Percentiles rank a stretch among this genome's conserved stretches.
Conservation (phyloP, 2,113 vertebrate genomes). For the Pterocles gutturalis region DNA sequence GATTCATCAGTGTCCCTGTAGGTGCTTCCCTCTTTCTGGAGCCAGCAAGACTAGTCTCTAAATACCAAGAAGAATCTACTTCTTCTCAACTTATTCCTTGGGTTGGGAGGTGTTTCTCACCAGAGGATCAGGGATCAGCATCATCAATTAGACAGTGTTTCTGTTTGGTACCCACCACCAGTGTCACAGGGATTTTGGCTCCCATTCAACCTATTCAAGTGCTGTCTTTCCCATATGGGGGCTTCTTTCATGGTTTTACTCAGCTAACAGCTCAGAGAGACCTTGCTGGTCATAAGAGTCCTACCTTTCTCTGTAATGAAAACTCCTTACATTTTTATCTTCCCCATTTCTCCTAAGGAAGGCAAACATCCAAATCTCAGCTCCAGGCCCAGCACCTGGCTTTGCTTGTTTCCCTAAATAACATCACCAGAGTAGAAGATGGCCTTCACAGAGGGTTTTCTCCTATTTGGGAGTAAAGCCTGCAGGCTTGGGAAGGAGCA, state of each 20-base stretch:
- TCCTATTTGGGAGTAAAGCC: neutral
- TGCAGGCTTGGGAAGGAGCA: neutral
- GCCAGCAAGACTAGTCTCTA: neutral
- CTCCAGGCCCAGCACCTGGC: neutral
- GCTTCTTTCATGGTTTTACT: neutral
- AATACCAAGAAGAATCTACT: neutral
- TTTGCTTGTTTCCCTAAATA: neutral
- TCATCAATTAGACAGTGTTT: neutral
- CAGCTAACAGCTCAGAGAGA: neutral
- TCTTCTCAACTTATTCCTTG: neutral
- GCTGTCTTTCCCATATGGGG: neutral
- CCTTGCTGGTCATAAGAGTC: accelerated
- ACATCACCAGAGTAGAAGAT: neutral
- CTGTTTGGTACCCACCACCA: neutral
- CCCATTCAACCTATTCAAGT: neutral
- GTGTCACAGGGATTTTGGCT: neutral
- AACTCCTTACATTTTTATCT: neutral
- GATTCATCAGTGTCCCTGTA: neutral
- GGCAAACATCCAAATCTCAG: neutral
- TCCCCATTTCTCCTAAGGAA: neutral
- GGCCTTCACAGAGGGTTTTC: neutral
- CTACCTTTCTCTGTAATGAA: neutral
- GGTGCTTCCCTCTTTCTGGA: neutral
- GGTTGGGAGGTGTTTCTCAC: neutral
- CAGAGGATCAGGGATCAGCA: accelerated